These are phyloP conservation scores for Tribolium castaneum DNA, from an alignment of 1,140 invertebrate genomes.

Conservation along the genomic window DNA sequence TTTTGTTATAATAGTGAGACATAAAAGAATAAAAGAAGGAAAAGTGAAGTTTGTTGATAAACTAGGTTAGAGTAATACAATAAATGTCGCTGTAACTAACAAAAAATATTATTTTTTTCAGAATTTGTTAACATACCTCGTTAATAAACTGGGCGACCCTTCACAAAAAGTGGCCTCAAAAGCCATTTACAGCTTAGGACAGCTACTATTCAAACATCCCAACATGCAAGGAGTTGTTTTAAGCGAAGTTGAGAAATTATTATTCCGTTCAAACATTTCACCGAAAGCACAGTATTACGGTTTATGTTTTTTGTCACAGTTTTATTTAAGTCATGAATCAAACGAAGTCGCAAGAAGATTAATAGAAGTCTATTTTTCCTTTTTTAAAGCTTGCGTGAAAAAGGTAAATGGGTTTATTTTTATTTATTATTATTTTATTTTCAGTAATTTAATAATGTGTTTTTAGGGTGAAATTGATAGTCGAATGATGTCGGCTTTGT, in stretches of 20 bases:
- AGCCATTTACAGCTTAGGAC: conserved; percentile 86
- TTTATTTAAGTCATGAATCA: conserved; percentile 78
- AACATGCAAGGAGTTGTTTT: conserved; percentile 93
- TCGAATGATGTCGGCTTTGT: conserved; percentile 90
- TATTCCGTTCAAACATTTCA: conserved; percentile 88
- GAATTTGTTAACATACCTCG: conserved; percentile 81
- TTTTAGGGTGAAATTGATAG: conserved; percentile 88
- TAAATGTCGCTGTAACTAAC: no score
- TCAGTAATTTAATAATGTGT: conserved; percentile 46
- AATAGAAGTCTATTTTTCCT: conserved; percentile 93
- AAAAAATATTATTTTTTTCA: conserved; percentile 63
- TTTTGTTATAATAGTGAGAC: no score
- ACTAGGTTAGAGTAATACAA: no score
- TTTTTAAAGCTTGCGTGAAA: conserved; percentile 93
- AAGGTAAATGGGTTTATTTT: conserved; percentile 66
- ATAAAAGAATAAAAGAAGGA: no score
- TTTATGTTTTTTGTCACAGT: conserved; percentile 90
- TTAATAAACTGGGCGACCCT: conserved; percentile 98
- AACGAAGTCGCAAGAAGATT: conserved; percentile 82
- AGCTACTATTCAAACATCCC: conserved; percentile 86
- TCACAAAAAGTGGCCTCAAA: conserved; percentile 87
- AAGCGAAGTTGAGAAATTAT: conserved; percentile 87
- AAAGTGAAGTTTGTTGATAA: no score
- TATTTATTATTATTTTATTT: conserved; percentile 17
- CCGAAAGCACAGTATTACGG: conserved; percentile 92